phyloP scores from a whole-genome alignment of 2,113 vertebrate species.

The Thalassarche chlororhynchos region DNA sequence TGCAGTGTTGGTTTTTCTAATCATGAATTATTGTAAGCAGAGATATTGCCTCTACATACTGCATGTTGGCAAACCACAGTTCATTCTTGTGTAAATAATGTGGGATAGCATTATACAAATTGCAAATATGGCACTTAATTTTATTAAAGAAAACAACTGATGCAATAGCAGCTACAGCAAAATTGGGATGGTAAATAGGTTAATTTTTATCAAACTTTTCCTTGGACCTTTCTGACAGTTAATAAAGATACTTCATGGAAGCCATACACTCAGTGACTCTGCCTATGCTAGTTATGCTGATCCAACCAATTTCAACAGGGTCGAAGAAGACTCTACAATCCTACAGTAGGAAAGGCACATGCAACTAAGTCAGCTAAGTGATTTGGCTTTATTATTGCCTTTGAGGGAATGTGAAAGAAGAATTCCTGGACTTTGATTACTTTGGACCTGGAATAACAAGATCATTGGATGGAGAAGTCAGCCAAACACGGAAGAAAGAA shows the following conservation, averaged over 20 bases:
- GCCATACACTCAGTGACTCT: neutral
- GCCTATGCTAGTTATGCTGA: neutral
- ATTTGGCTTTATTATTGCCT: neutral
- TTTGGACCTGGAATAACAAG: neutral
- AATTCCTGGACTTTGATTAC: neutral
- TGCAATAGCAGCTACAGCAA: neutral
- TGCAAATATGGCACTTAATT: conserved; percentile 13
- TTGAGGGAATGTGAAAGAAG: neutral
- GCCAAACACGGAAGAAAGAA: neutral
- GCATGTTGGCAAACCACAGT: conserved; percentile 34
- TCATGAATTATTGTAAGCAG: neutral
- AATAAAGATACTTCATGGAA: neutral
- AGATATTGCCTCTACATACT: neutral
- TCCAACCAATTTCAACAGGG: neutral
- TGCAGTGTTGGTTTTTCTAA: neutral
- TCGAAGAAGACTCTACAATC: neutral
- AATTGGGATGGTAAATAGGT: neutral
- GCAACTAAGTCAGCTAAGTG: neutral
- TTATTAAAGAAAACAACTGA: conserved; percentile 16
- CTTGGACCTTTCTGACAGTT: neutral
- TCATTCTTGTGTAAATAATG: conserved; percentile 37
- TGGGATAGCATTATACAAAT: conserved; percentile 5
- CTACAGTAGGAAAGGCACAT: neutral
- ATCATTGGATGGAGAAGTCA: neutral
- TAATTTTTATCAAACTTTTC: neutral